A percentile compares a stretch with the other conserved stretches of the same genome.
These are phyloP conservation scores for Hemibagrus guttatus DNA, from an alignment of 2,797 vertebrate genomes.

Conservation along the genomic window DNA sequence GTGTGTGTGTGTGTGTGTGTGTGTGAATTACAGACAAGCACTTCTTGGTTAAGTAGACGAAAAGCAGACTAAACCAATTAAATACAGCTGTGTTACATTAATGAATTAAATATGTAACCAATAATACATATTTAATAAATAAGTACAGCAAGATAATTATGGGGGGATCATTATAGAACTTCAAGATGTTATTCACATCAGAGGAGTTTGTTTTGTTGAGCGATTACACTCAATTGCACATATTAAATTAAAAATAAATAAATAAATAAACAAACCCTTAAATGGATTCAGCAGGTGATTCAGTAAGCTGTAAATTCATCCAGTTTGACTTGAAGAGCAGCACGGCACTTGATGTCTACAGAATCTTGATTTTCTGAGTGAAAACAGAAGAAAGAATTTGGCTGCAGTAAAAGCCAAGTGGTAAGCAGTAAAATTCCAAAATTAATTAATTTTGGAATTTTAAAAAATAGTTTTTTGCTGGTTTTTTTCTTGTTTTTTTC, in stretches of 20 bases:
- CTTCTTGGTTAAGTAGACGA: neutral
- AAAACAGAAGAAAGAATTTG: neutral
- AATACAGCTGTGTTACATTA: neutral
- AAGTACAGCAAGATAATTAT: neutral
- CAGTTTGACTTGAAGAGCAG: neutral
- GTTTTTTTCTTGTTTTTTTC: no score
- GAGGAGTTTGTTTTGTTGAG: neutral
- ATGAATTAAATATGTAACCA: neutral
- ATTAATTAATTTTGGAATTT: no score
- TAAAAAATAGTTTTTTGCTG: no score
- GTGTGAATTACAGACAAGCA: neutral
- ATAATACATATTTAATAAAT: no score
- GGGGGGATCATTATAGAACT: neutral
- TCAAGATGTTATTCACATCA: neutral
- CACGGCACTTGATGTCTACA: neutral
- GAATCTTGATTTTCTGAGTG: neutral
- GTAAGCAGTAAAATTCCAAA: neutral
- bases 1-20: neutral
- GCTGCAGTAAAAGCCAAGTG: neutral
- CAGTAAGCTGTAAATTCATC: no score
- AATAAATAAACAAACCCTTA: neutral
- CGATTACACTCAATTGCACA: neutral
- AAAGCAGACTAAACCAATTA: neutral
- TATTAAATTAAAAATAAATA: neutral
- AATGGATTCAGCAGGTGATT: neutral